phyloP scores from a whole-genome alignment of 1,140 invertebrate genomes.

The Drosophila sp. region DNA sequence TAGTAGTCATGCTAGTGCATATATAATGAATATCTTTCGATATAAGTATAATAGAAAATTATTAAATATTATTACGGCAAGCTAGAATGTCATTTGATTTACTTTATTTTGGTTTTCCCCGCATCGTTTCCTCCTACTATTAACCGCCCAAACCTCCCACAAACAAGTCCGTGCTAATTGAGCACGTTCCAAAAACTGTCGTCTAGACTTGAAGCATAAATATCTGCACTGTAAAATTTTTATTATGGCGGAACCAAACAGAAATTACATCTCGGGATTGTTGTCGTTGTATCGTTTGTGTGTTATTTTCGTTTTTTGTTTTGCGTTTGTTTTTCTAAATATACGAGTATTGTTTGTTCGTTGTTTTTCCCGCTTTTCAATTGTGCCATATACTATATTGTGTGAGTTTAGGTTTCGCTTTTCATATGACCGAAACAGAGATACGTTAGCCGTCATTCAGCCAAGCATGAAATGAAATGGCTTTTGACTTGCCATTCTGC shows the following conservation, averaged over 20 bases:
- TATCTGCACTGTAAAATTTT: slow-evolving; percentile 74
- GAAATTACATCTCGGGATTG: slow-evolving; percentile 54
- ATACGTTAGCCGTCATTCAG: slow-evolving; percentile 35
- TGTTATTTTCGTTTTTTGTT: slow-evolving; percentile 7
- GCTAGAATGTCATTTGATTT: slow-evolving; percentile 53
- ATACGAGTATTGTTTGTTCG: neutral
- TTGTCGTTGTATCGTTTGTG: slow-evolving; percentile 23
- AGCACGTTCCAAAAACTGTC: slow-evolving; percentile 78
- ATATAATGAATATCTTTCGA: slow-evolving; percentile 33
- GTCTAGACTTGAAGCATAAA: slow-evolving; percentile 78
- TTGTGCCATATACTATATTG: slow-evolving; percentile 18
- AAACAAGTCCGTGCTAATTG: slow-evolving; percentile 57
- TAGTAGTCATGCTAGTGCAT: too few relatives aligned
- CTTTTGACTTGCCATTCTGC: slow-evolving; percentile 30
- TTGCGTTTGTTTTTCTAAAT: slow-evolving; percentile 2
- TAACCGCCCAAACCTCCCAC: neutral
- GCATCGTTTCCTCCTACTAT: slow-evolving; percentile 7
- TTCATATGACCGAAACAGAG: slow-evolving; percentile 14
- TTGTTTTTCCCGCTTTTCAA: neutral
- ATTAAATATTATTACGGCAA: slow-evolving; percentile 48
- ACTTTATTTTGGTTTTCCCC: slow-evolving; percentile 31
- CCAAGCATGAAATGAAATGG: slow-evolving; percentile 60
- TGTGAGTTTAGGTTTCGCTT: slow-evolving; percentile 64
- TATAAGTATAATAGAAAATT: slow-evolving; percentile 30
- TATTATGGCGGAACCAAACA: slow-evolving; percentile 68